These are phyloP conservation scores for Oophaga pumilio DNA, from an alignment of 2,113 vertebrate species.

Conservation along the genomic window DNA sequence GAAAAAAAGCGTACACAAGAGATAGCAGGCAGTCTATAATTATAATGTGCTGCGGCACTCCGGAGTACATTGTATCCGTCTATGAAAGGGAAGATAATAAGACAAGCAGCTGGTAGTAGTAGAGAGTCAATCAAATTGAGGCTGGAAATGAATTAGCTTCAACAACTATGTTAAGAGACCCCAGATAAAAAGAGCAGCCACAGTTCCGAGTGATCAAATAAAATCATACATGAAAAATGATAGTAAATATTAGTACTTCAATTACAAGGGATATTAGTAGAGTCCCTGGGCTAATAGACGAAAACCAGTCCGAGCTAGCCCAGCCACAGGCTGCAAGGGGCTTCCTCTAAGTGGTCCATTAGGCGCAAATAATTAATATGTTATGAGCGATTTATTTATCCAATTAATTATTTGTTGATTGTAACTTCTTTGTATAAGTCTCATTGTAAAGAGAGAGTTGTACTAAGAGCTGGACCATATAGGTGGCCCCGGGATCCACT, in stretches of 20 bases:
- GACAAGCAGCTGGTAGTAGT: constrained; percentile 54
- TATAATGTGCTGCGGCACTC: constrained; percentile 51
- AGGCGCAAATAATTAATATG: constrained; percentile 40
- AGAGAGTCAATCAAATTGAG: constrained; percentile 54
- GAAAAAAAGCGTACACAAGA: constrained; percentile 14
- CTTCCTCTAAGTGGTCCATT: constrained; percentile 36
- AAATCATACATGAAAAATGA: constrained; percentile 46
- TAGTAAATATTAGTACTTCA: constrained; percentile 52
- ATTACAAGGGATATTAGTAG: constrained; percentile 52
- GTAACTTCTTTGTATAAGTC: neutral
- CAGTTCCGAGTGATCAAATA: constrained; percentile 34
- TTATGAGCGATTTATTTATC: constrained; percentile 33
- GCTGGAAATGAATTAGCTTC: constrained; percentile 52
- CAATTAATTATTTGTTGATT: constrained; percentile 50
- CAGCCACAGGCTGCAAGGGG: constrained; percentile 31
- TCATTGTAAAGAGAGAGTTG: neutral
- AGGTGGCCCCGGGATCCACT: neutral
- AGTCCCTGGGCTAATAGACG: constrained; percentile 39
- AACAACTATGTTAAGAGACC: constrained; percentile 51
- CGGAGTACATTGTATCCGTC: constrained; percentile 44
- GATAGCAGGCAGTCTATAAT: constrained; percentile 50
- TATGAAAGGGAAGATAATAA: constrained; percentile 52
- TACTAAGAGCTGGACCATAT: too few species aligned
- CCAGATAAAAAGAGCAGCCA: constrained; percentile 49
- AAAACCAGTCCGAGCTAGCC: constrained; percentile 19